These are phyloP conservation scores for Fundulus diaphanus DNA, from an alignment of 2,797 vertebrate genomes.

Conservation along the genomic window DNA sequence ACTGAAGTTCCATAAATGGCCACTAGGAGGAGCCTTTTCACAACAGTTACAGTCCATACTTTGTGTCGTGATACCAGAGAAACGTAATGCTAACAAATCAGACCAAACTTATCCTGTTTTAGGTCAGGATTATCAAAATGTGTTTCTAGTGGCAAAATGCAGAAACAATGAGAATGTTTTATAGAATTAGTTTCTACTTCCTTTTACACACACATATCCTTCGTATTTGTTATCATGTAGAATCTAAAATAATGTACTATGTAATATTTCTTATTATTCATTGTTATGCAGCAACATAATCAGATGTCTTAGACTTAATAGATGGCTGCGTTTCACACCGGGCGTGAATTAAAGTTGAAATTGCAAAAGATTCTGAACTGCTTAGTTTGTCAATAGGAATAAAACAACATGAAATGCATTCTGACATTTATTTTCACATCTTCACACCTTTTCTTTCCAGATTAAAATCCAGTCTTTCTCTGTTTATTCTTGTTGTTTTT, in stretches of 20 bases:
- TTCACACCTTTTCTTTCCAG: constrained; percentile 6
- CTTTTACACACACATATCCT: background rate
- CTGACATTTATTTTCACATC: background rate
- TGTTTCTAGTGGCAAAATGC: background rate
- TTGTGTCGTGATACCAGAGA: background rate
- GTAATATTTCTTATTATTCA: background rate
- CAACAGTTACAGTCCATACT: background rate
- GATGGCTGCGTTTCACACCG: constrained; percentile 6
- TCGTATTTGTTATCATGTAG: too few relatives aligned
- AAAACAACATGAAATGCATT: background rate
- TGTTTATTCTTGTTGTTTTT: constrained; percentile 53
- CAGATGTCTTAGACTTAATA: background rate
- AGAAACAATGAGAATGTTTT: background rate
- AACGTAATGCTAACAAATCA: background rate
- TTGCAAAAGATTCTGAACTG: background rate
- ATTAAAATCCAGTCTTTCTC: constrained; percentile 37
- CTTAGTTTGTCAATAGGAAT: background rate
- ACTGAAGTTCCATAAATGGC: constrained; percentile 22
- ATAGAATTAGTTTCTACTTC: background rate
- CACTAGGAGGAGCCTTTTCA: constrained; percentile 57
- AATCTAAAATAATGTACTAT: background rate
- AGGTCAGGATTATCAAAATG: background rate
- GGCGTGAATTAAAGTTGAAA: background rate
- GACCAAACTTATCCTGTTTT: background rate
- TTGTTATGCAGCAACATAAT: background rate